Percentiles rank a stretch among this genome's conserved stretches.
Evolutionary conservation across 2,888 invertebrate species (phyloP).

Genomic region (Pseudococcus viburni): DNA sequence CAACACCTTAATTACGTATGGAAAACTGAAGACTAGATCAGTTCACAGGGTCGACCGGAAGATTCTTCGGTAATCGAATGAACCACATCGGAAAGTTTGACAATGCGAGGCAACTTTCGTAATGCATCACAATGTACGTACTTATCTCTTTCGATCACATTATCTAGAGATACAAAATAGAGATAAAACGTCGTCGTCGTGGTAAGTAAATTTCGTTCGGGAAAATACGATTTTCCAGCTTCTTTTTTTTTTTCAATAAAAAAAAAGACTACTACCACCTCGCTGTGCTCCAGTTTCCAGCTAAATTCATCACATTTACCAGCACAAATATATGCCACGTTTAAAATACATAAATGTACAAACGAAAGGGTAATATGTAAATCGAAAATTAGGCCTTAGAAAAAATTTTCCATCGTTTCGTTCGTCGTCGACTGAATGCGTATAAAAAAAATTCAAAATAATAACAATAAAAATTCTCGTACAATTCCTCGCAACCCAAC

Average conservation of each 20-base stretch:
- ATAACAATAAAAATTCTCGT: conserved; percentile 41
- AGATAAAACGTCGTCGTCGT: conserved; percentile 18
- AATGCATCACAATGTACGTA: conserved; percentile 24
- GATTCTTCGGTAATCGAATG: conserved; percentile 39
- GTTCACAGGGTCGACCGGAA: conserved; percentile 58
- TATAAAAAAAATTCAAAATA: conserved; percentile 12
- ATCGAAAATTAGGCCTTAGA: conserved; percentile 50
- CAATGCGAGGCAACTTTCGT: conserved; percentile 51
- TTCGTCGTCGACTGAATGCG: background rate
- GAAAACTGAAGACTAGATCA: conserved; percentile 66
- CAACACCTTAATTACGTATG: conserved; percentile 43
- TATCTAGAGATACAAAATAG: background rate
- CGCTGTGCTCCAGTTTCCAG: conserved; percentile 12
- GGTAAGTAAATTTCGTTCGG: background rate
- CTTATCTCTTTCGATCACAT: conserved; percentile 8
- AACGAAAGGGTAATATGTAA: conserved; percentile 18
- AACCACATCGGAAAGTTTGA: conserved; percentile 43
- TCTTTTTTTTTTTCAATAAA: background rate
- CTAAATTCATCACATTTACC: conserved; percentile 47
- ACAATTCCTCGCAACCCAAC: conserved; percentile 18
- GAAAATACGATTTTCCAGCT: too few relatives aligned
- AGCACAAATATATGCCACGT: conserved; percentile 13
- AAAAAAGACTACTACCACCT: conserved; percentile 1
- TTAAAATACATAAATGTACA: background rate
- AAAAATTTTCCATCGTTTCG: conserved; percentile 21